phyloP scores from a whole-genome alignment of 2,113 vertebrate genomes.

The Chaetodon auriga region DNA sequence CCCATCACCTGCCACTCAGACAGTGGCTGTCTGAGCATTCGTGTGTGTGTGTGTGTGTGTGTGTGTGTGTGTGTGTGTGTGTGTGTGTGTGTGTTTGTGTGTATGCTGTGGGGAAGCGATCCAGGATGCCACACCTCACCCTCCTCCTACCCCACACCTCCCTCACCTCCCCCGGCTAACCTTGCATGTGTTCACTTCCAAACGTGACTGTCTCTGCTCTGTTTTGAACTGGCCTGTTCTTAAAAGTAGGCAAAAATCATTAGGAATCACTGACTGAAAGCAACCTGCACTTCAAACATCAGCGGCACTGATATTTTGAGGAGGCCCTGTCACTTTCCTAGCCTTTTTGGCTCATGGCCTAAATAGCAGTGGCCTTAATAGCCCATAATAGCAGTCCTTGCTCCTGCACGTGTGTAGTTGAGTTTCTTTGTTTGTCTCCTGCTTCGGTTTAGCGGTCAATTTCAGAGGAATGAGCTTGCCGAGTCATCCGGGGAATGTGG shows the following conservation, averaged over 20 bases:
- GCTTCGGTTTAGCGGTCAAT: conserved; percentile 71
- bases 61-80: conserved; percentile 31
- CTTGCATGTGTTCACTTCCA: background rate
- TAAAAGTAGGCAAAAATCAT: conserved; percentile 29
- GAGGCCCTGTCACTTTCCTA: conserved; percentile 54
- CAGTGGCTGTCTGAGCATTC: conserved; percentile 55
- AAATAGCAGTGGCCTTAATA: conserved; percentile 60
- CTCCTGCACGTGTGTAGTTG: conserved; percentile 63
- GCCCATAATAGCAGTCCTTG: conserved; percentile 72
- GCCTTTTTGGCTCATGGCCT: conserved; percentile 46
- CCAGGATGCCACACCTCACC: conserved; percentile 59
- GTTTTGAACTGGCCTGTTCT: background rate
- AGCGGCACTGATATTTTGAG: conserved; percentile 42
- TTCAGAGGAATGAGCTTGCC: conserved; percentile 81
- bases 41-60: conserved; percentile 33
- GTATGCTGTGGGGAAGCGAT: conserved; percentile 33
- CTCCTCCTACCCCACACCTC: conserved; percentile 6
- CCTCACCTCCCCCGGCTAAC: background rate
- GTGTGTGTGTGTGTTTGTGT: conserved; percentile 27
- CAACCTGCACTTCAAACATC: conserved; percentile 13
- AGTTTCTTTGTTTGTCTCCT: conserved; percentile 78
- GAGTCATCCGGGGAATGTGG: conserved; percentile 83
- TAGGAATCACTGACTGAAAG: conserved; percentile 15
- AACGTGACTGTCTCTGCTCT: background rate
- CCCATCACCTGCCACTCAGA: conserved; percentile 82